A percentile compares a stretch with the other conserved stretches of the same genome.
Evolutionary conservation across 2,888 invertebrate species (phyloP).

Genomic region (Cheilosia pagana): DNA sequence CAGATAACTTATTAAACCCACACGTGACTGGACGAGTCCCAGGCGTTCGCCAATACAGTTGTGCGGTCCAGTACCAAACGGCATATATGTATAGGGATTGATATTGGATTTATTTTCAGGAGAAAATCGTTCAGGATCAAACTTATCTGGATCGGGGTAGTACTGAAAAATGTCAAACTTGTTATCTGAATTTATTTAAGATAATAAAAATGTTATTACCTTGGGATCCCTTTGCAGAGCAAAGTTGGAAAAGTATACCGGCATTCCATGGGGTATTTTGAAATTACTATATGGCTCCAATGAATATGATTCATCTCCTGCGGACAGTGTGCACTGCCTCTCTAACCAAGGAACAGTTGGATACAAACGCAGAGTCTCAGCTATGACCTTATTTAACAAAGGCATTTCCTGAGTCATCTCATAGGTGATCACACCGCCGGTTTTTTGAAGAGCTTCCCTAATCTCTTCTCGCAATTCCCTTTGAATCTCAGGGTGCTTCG

Average conservation of each 20-base stretch:
- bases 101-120: constrained; percentile 74
- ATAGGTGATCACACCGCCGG: constrained; percentile 68
- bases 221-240: constrained; percentile 82
- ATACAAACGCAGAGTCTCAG: constrained; percentile 82
- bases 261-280: too few species aligned
- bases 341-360: constrained; percentile 82
- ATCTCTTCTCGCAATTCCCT: constrained; percentile 82
- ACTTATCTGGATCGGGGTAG: constrained; percentile 79
- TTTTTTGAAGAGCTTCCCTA: constrained; percentile 75
- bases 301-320: too few species aligned
- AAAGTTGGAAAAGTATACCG: constrained; percentile 81
- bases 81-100: constrained; percentile 79
- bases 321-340: constrained; percentile 80
- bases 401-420: constrained; percentile 71
- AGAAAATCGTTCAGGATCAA: constrained; percentile 81
- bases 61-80: constrained; percentile 81
- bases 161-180: constrained; percentile 76
- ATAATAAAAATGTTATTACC: too few species aligned
- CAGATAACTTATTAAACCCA: constrained; percentile 80
- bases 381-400: constrained; percentile 78
- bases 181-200: too few species aligned
- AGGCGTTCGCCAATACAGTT: constrained; percentile 82
- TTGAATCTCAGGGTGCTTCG: constrained; percentile 81
- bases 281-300: too few species aligned
- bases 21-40: constrained; percentile 80